Conservation (phyloP, 1,140 invertebrate species). For the Danaus melanippus region DNA sequence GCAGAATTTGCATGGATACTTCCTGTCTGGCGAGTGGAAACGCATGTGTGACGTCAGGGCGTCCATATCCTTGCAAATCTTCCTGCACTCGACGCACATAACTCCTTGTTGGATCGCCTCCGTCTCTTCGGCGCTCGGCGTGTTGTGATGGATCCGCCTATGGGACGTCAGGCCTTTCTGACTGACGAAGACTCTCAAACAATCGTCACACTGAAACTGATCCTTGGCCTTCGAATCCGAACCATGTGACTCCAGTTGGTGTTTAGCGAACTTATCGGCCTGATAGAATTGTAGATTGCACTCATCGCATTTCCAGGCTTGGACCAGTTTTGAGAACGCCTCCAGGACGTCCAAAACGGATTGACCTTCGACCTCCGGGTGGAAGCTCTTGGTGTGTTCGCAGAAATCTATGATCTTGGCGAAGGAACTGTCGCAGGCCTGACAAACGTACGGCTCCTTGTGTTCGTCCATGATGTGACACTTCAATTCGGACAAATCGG, state of each 20-base stretch:
- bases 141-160: slow-evolving; percentile 48
- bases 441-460: slow-evolving; percentile 51
- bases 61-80: slow-evolving; percentile 54
- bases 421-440: slow-evolving; percentile 44
- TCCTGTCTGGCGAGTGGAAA: slow-evolving; percentile 49
- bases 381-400: slow-evolving; percentile 51
- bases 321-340: slow-evolving; percentile 54
- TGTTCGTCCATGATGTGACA: slow-evolving; percentile 58
- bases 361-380: slow-evolving; percentile 54
- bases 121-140: slow-evolving; percentile 32
- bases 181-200: slow-evolving; percentile 52
- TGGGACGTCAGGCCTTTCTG: slow-evolving; percentile 57
- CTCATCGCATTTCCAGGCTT: slow-evolving; percentile 64
- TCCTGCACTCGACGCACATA: slow-evolving; percentile 60
- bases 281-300: slow-evolving; percentile 60
- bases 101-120: slow-evolving; percentile 37
- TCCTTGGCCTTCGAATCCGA: slow-evolving; percentile 42
- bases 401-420: slow-evolving; percentile 58
- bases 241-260: slow-evolving; percentile 56
- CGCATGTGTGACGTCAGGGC: slow-evolving; percentile 56
- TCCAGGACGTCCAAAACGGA: slow-evolving; percentile 59
- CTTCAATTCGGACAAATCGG: slow-evolving; percentile 50
- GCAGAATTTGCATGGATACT: slow-evolving; percentile 61
- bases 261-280: slow-evolving; percentile 55
- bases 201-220: slow-evolving; percentile 55